Conservation (phyloP, 2,888 invertebrate genomes). For the Aspidapion aeneum region DNA sequence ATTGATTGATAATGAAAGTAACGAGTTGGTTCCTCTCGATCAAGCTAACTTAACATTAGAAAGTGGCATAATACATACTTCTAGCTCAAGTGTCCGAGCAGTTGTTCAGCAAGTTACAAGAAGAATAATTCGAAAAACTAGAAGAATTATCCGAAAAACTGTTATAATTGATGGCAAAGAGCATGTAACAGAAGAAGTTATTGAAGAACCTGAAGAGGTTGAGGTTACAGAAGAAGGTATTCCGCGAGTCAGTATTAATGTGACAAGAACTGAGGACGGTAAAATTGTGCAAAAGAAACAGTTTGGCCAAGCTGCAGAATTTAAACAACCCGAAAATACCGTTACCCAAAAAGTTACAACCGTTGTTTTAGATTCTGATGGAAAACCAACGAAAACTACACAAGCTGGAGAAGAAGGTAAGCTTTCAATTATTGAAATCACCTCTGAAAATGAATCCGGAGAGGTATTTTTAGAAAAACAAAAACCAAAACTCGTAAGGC, state of each 20-base stretch:
- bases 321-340: slow-evolving; percentile 28
- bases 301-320: slow-evolving; percentile 42
- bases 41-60: slow-evolving; percentile 34
- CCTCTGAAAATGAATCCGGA: neutral
- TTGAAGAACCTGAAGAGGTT: slow-evolving; percentile 80
- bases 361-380: slow-evolving; percentile 32
- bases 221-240: slow-evolving; percentile 70
- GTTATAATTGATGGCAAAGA: slow-evolving; percentile 82
- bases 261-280: slow-evolving; percentile 56
- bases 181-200: slow-evolving; percentile 75
- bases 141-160: slow-evolving; percentile 71
- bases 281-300: slow-evolving; percentile 46
- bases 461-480: neutral
- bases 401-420: neutral
- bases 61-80: slow-evolving; percentile 51
- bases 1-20: slow-evolving; percentile 41
- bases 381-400: slow-evolving; percentile 28
- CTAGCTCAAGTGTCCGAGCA: slow-evolving; percentile 70
- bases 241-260: slow-evolving; percentile 67
- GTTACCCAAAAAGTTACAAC: slow-evolving; percentile 32
- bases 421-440: neutral
- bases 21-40: slow-evolving; percentile 38
- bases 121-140: slow-evolving; percentile 69
- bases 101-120: slow-evolving; percentile 80
- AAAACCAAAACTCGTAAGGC: neutral